Evolutionary conservation across 2,797 vertebrate genomes (phyloP).

Genomic region (Megalops cyprinoides): DNA sequence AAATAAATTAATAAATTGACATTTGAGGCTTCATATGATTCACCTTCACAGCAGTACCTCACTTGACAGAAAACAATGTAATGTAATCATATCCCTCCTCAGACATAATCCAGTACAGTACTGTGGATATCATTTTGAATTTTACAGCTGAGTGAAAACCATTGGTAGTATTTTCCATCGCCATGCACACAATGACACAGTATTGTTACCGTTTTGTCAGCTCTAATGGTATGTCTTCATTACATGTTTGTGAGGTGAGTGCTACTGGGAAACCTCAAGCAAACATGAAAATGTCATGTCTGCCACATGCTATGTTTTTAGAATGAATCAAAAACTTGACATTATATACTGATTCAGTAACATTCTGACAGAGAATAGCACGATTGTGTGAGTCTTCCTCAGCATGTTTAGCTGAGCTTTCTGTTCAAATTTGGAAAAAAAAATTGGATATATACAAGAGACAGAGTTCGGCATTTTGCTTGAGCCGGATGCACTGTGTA

Average conservation of each 20-base stretch:
- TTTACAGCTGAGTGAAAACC: no score
- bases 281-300: neutral
- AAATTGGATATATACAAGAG: neutral
- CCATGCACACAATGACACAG: no score
- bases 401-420: neutral
- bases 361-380: neutral
- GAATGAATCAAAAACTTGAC: neutral
- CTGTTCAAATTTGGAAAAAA: neutral
- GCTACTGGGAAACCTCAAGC: neutral
- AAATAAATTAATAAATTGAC: no score
- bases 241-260: neutral
- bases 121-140: no score
- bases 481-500: neutral
- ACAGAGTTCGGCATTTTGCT: constrained; percentile 12
- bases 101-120: no score
- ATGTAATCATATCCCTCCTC: no score
- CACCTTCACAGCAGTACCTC: no score
- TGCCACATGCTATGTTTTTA: neutral
- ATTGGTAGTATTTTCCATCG: no score
- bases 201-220: neutral
- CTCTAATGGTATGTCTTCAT: neutral
- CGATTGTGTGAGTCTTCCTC: neutral
- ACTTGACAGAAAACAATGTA: no score
- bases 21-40: no score
- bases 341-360: neutral